Percentiles rank a stretch among this genome's conserved stretches.
phyloP scores from a whole-genome alignment of 2,888 invertebrate genomes.

The Corythucha ciliata region DNA sequence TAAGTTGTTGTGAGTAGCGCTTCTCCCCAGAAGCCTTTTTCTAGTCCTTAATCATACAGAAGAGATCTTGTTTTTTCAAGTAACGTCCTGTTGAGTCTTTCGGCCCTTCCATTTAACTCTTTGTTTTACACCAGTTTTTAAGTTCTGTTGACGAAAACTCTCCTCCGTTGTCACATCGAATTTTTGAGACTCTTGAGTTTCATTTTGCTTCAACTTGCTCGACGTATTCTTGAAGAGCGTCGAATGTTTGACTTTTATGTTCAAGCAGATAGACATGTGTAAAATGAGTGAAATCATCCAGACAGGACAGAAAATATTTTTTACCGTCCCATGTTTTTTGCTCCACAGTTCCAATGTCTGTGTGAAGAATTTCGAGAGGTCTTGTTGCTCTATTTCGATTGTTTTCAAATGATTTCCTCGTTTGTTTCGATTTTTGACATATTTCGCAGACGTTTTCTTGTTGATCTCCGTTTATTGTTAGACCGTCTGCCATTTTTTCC shows the following conservation, averaged over 20 bases:
- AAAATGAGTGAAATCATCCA: slow-evolving; percentile 32
- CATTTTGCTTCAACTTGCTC: slow-evolving; percentile 30
- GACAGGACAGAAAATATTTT: slow-evolving; percentile 28
- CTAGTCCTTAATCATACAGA: no score
- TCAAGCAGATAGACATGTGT: slow-evolving; percentile 26
- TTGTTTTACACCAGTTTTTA: slow-evolving; percentile 32
- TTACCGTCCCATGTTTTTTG: slow-evolving; percentile 22
- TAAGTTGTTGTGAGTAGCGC: no score
- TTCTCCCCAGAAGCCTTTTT: no score
- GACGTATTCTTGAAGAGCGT: slow-evolving; percentile 32
- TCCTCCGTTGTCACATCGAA: no score
- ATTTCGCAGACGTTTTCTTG: slow-evolving; percentile 30
- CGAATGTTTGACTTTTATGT: slow-evolving; percentile 28
- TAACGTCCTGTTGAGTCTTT: no score
- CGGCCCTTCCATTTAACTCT: no score
- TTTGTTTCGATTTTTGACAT: slow-evolving; percentile 35
- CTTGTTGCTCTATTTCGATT: slow-evolving; percentile 23
- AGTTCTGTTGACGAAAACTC: no score
- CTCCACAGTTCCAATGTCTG: slow-evolving; percentile 27
- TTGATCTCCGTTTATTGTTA: slow-evolving; percentile 8
- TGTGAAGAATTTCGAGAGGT: slow-evolving; percentile 28
- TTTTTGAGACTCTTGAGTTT: slow-evolving; percentile 30
- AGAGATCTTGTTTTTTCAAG: no score
- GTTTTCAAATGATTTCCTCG: slow-evolving; percentile 33
- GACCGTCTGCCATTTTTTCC: not conserved